Evolutionary conservation across 2,113 vertebrate species (phyloP), one percentile per base, ranked within the genome.

Genomic region (Nibea coibor): DNA sequence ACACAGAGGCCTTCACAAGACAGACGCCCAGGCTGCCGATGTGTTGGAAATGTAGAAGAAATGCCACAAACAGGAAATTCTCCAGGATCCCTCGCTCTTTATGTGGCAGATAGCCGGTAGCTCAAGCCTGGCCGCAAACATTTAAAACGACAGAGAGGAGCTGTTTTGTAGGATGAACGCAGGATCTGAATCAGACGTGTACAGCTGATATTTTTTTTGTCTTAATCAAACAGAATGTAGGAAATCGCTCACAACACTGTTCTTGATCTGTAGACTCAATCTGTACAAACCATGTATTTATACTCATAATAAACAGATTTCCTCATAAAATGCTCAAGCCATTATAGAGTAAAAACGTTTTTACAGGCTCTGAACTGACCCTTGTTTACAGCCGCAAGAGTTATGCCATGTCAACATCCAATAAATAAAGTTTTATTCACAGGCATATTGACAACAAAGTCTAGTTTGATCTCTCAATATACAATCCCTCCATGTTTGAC

Each of bases 31-130:
- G 69, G 35, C 66, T 80, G 72, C 76, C 72, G 77, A 82, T 87
- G 84, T 81, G 75, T 73, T 53, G 45, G 63, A 57, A 42, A 45
- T 35, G 66, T 62, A 75, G 69, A 83, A 15, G 39, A 82, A 81
- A 75, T 10, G 24, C 73, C 80, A 73, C 89, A 90, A 91, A 92
- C 87, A 91, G 90, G 89, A 94, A 92, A 87, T 83, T 62, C 78
- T 85, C 57, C 75, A 80, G 72, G 87, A 90, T 87, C 48, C 62
- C 20, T 77, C 48, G 53, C 61, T 83, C 66, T 88, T 87, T n/a
- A 82, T 89, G 86, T 90, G 87, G 87, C 35, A 59, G 47, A 64
- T 75, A 45, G 56, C 43, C 73, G 84, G 80, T 84, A 67, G 86
- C 82, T 77, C 22, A 63, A 71, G 20, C 89, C 83, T 48, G 48